Conservation (phyloP, 2,888 invertebrate genomes). For the Phrixothrix hirtus region DNA sequence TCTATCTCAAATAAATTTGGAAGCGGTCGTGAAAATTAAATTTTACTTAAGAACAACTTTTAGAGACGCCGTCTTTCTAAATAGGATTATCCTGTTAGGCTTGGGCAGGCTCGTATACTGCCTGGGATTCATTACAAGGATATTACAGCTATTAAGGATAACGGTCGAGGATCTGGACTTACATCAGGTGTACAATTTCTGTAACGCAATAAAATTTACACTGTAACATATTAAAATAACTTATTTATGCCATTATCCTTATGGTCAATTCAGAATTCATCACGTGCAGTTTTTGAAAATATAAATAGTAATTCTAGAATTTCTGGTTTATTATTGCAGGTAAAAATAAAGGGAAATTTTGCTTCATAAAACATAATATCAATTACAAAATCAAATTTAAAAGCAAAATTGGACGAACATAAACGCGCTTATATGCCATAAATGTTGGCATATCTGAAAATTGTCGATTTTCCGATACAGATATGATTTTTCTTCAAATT, state of each 20-base stretch:
- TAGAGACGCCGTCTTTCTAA: slow-evolving; percentile 11
- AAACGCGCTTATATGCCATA: not conserved
- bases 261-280: too few relatives aligned
- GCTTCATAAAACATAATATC: not conserved
- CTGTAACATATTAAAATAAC: slow-evolving; percentile 23
- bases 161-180: slow-evolving; percentile 11
- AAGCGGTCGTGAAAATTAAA: slow-evolving; percentile 7
- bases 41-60: slow-evolving; percentile 9
- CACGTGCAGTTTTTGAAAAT: too few relatives aligned
- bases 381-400: not conserved
- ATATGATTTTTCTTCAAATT: too few relatives aligned
- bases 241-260: too few relatives aligned
- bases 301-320: too few relatives aligned
- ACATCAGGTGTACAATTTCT: slow-evolving; percentile 27
- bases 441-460: too few relatives aligned
- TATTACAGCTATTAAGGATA: slow-evolving; percentile 27
- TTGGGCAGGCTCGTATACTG: slow-evolving; percentile 13
- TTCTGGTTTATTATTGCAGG: too few relatives aligned
- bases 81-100: slow-evolving; percentile 28
- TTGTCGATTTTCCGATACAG: not conserved
- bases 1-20: not conserved
- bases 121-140: slow-evolving; percentile 29
- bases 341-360: too few relatives aligned
- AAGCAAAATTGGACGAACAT: not conserved
- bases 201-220: slow-evolving; percentile 19